Percentiles rank a stretch among this genome's conserved stretches.
These are phyloP conservation scores for Melanotaenia duboulayi DNA, from an alignment of 2,113 vertebrate species.

Conservation along the genomic window DNA sequence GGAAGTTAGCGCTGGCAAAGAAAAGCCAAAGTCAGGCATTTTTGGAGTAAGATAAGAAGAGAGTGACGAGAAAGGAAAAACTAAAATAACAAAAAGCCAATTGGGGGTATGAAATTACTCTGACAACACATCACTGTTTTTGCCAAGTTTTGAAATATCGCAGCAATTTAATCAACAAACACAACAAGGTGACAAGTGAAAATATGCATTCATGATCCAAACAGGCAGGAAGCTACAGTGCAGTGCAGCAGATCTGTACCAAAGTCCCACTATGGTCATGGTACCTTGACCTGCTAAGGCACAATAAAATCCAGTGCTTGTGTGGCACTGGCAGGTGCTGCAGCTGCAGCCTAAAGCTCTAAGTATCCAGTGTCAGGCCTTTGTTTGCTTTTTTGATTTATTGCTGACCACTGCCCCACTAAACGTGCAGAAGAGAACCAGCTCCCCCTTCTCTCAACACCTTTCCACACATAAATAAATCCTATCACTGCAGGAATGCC, in stretches of 20 bases:
- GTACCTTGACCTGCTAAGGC: slow-evolving; percentile 59
- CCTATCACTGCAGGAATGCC: slow-evolving; percentile 71
- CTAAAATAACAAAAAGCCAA: slow-evolving; percentile 77
- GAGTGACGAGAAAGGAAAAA: slow-evolving; percentile 76
- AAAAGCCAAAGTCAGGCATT: slow-evolving; percentile 78
- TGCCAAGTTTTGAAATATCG: slow-evolving; percentile 53
- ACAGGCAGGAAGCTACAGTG: slow-evolving; percentile 9
- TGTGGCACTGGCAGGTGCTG: slow-evolving; percentile 82
- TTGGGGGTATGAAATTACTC: slow-evolving; percentile 62
- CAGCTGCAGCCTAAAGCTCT: slow-evolving; percentile 45
- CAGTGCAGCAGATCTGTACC: slow-evolving; percentile 5
- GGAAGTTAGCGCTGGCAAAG: slow-evolving; percentile 74
- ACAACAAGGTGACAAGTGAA: slow-evolving; percentile 62
- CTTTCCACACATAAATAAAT: slow-evolving; percentile 83
- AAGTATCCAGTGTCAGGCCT: slow-evolving; percentile 75
- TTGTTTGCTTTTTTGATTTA: slow-evolving; percentile 83
- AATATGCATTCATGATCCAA: slow-evolving; percentile 36
- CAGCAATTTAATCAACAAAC: slow-evolving; percentile 59
- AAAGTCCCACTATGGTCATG: slow-evolving; percentile 21
- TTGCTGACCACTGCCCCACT: slow-evolving; percentile 69
- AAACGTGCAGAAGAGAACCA: slow-evolving; percentile 65
- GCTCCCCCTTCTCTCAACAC: slow-evolving; percentile 71
- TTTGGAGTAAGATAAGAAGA: slow-evolving; percentile 84
- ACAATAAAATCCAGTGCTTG: slow-evolving; percentile 53
- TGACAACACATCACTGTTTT: slow-evolving; percentile 65